Percentiles rank a stretch among this genome's conserved stretches.
Evolutionary conservation across 2,888 invertebrate genomes (phyloP).

Genomic region (Drosophila rubida): DNA sequence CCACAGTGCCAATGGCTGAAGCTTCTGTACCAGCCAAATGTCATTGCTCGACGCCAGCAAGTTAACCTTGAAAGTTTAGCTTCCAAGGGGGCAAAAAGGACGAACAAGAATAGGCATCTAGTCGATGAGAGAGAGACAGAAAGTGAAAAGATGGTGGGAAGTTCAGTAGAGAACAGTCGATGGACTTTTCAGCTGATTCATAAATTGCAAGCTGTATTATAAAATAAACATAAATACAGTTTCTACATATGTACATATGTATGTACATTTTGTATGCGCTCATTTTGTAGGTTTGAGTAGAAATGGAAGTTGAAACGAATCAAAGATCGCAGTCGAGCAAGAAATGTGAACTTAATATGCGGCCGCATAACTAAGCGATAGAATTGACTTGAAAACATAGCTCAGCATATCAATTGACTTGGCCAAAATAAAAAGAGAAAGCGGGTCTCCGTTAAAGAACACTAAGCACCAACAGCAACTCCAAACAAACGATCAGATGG

Average conservation of each 20-base stretch:
- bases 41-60: constrained; percentile 77
- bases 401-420: constrained; percentile 72
- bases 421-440: constrained; percentile 75
- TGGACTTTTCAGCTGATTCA: constrained; percentile 37
- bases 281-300: constrained; percentile 3
- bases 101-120: constrained; percentile 24
- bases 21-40: constrained; percentile 54
- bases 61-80: constrained; percentile 81
- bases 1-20: constrained; percentile 53
- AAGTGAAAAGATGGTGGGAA: constrained; percentile 29
- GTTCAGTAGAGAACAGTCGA: constrained; percentile 24
- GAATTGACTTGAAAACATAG: constrained; percentile 52
- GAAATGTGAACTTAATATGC: constrained; percentile 48
- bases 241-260: no score
- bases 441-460: constrained; percentile 68
- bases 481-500: constrained; percentile 52
- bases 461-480: constrained; percentile 51
- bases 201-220: constrained; percentile 13
- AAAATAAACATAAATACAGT: constrained; percentile 1
- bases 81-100: constrained; percentile 64
- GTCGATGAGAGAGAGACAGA: not conserved
- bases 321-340: constrained; percentile 34
- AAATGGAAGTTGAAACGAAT: constrained; percentile 14
- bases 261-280: not conserved
- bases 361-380: constrained; percentile 26